Base-by-base conservation (phyloP, 2,888 invertebrate species). In the Cordilura impudica region DNA sequence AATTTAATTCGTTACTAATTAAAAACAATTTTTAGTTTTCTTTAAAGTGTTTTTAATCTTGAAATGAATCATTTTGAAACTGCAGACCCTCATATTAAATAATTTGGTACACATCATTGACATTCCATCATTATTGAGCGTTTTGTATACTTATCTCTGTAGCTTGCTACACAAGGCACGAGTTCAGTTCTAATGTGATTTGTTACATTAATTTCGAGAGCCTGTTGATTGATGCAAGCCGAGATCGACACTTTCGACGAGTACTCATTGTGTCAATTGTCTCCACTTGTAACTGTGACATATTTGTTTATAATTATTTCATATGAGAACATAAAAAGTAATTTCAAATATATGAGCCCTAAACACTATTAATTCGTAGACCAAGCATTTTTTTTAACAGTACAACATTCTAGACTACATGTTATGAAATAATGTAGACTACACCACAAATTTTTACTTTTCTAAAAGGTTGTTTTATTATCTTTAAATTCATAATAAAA, bases 1-100 rank as follows among this genome's bases (percentile, higher is more conserved):
- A 76, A 80, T 76, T 80, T 69, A 75, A 80, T 72, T 76, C n/a
- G 61, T 76, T 75, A 72, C 51, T 56, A 76, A 73, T 72, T 69
- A 73, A 72, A 79, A 47, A 49, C 58, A 31, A 65, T 56, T 69
- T 18, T 23, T 56, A 58, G 51, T 45, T 60, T 58, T 12, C 14
- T 73, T 12, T 23, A 56, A 63, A 18, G 3, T 29, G 31, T 29
- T 29, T n/a, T 63, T 35, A 54, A 49, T 35, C 10, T 31, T 26
- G 16, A 14, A 14, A 39, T 60, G 58, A 60, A 60, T 60, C 58
- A 60, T n/a, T n/a, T n/a, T n/a, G n/a, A n/a, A n/a, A n/a, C n/a
- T 43, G 19, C 12, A 12, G 14, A 16, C 67, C 67, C 61, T 58
- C 63, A 73, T 73, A 45, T n/a, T 10, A 26, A 51, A 66, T 18